phyloP scores from a whole-genome alignment of 1,140 invertebrate genomes.

The Psix sp. region DNA sequence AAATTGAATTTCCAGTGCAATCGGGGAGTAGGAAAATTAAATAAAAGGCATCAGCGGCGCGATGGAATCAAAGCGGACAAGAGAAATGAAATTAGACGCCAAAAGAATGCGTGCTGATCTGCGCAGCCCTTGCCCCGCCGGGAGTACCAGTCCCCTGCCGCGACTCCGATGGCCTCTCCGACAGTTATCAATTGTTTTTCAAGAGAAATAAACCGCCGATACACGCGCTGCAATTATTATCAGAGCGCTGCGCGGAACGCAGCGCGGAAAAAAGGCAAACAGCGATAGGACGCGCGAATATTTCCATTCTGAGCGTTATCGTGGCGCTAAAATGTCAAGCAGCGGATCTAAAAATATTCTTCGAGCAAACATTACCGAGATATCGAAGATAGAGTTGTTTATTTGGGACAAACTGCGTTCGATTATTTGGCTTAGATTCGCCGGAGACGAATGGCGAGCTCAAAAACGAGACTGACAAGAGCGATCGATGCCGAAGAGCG shows the following conservation, averaged over 20 bases:
- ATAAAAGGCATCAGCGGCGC: conserved; percentile 17
- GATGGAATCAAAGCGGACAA: conserved; percentile 38
- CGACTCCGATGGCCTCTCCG: conserved; percentile 59
- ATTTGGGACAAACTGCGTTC: too few species aligned
- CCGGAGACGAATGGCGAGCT: too few species aligned
- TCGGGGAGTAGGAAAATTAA: conserved; percentile 23
- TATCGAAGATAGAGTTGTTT: too few species aligned
- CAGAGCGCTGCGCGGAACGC: conserved; percentile 20
- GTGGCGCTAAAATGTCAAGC: too few species aligned
- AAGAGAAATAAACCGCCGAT: conserved; percentile 48
- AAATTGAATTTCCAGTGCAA: conserved; percentile 21
- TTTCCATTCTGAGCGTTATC: too few species aligned
- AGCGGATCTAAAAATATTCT: too few species aligned
- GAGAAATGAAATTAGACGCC: conserved; percentile 36
- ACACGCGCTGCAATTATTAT: conserved; percentile 45
- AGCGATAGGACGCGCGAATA: too few species aligned
- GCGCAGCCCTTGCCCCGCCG: neutral
- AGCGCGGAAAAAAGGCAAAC: too few species aligned
- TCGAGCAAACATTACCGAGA: too few species aligned
- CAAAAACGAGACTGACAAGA: too few species aligned
- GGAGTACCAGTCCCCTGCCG: neutral
- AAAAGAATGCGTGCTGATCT: conserved; percentile 24
- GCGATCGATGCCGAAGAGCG: too few species aligned
- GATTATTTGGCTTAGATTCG: too few species aligned
- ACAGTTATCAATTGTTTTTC: conserved; percentile 68